Conservation (phyloP, 2,113 vertebrate genomes). For the Campylorhamphus procurvoides region DNA sequence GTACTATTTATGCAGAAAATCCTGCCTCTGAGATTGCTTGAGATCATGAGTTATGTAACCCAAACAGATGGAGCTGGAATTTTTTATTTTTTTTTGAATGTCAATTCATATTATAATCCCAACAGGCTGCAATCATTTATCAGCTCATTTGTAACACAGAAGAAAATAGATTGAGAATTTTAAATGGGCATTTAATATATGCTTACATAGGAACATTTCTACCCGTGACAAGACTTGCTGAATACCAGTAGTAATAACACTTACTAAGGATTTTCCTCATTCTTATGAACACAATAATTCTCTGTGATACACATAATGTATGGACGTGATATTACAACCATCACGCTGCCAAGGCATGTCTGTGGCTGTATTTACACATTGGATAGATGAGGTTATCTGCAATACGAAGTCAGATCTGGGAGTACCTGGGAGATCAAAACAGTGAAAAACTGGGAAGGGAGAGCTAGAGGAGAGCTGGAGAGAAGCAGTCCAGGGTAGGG, state of each 20-base stretch:
- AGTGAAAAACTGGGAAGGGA: background rate
- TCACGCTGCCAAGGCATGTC: background rate
- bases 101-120: slow-evolving; percentile 62
- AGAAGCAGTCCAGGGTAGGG: background rate
- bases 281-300: background rate
- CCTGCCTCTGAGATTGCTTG: slow-evolving; percentile 68
- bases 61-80: slow-evolving; percentile 73
- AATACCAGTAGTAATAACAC: background rate
- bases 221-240: background rate
- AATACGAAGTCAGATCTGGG: background rate
- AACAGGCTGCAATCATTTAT: slow-evolving; percentile 52
- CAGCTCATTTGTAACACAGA: background rate
- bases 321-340: background rate
- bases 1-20: slow-evolving; percentile 75
- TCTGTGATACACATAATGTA: background rate
- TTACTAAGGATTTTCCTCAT: background rate
- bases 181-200: background rate
- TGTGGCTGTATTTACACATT: background rate
- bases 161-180: slow-evolving; percentile 1
- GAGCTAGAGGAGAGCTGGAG: background rate
- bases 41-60: slow-evolving; percentile 73
- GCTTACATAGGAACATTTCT: background rate
- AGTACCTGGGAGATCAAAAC: background rate
- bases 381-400: background rate
- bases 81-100: slow-evolving; percentile 4